Evolutionary conservation across 2,113 vertebrate species (phyloP).

Genomic region (Acrocephalus arundinaceus): DNA sequence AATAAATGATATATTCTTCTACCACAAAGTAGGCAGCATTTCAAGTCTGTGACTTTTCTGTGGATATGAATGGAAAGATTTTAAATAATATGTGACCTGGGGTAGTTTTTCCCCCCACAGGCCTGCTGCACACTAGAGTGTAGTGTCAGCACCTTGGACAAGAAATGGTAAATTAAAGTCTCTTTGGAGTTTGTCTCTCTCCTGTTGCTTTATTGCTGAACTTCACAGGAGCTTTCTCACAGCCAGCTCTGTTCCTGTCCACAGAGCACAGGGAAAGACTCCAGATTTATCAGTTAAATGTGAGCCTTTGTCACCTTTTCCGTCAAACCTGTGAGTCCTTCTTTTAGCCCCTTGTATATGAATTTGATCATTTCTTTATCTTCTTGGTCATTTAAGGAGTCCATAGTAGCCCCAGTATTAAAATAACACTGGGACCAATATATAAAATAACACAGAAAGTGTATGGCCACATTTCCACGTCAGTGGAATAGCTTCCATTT

Average conservation of each 20-base stretch:
- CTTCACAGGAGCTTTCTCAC: background rate
- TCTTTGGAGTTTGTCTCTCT: background rate
- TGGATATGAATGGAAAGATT: background rate
- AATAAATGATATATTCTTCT: conserved; percentile 24
- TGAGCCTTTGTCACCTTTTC: background rate
- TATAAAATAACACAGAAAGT: background rate
- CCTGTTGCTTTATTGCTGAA: background rate
- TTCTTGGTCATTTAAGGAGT: background rate
- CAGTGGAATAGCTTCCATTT: background rate
- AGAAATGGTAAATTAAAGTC: background rate
- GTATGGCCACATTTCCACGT: background rate
- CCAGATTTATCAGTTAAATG: background rate
- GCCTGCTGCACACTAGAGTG: background rate
- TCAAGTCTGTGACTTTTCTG: background rate
- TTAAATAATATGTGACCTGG: background rate
- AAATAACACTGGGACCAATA: background rate
- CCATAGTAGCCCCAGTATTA: background rate
- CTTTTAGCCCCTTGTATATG: background rate
- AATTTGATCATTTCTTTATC: background rate
- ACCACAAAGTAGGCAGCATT: background rate
- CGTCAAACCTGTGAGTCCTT: background rate
- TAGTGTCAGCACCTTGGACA: background rate
- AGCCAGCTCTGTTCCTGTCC: background rate
- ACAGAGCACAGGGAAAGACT: background rate
- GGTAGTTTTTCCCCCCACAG: background rate